Conservation (phyloP, 2,113 vertebrate genomes). For the Pollimyrus isidori region DNA sequence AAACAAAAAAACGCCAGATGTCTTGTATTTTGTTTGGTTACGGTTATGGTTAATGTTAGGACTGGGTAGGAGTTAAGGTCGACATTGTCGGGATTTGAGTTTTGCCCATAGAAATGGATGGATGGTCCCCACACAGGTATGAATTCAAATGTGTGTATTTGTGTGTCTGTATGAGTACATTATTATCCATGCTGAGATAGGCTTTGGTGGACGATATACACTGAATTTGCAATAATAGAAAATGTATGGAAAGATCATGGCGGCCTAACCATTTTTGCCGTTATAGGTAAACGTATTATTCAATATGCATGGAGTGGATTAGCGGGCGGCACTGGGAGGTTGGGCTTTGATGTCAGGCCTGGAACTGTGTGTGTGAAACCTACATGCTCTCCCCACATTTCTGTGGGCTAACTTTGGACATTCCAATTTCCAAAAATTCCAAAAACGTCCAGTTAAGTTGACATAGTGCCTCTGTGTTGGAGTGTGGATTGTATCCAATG, state of each 20-base stretch:
- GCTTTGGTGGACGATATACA: not conserved
- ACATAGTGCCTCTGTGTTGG: not conserved
- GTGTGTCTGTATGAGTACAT: not conserved
- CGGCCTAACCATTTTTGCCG: not conserved
- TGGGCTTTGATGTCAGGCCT: not conserved
- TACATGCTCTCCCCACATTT: not conserved
- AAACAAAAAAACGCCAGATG: no score
- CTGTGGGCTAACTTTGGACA: not conserved
- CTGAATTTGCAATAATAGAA: not conserved
- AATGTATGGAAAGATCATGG: not conserved
- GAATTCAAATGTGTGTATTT: not conserved
- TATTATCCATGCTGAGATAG: not conserved
- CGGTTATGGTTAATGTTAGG: no score
- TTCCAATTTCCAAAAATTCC: not conserved
- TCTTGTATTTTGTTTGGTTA: no score
- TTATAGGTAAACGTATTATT: not conserved
- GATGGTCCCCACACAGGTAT: no score
- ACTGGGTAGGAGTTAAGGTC: no score
- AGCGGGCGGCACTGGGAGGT: not conserved
- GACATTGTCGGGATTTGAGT: no score
- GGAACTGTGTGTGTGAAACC: not conserved
- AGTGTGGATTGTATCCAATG: not conserved
- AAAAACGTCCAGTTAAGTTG: not conserved
- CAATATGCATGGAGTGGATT: not conserved
- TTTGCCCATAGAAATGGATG: no score